A percentile compares a stretch with the other conserved stretches of the same genome.
Conservation (phyloP, 2,113 vertebrate species). For the Siniperca knerii region DNA sequence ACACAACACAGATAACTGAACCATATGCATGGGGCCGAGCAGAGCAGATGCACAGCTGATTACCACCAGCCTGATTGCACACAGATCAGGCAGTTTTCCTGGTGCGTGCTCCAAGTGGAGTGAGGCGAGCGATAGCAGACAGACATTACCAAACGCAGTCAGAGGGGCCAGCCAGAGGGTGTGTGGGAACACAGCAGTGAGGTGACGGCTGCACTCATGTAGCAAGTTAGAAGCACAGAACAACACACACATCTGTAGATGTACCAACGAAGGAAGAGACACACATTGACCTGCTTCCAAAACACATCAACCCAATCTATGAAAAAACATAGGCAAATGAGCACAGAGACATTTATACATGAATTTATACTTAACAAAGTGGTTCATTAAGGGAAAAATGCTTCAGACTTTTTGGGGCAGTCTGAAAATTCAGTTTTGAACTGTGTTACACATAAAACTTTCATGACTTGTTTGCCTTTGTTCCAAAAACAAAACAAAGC, state of each 20-base stretch:
- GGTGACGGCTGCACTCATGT: conserved; percentile 55
- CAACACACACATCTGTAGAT: neutral
- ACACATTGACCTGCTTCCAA: neutral
- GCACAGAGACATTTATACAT: neutral
- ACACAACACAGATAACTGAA: conserved; percentile 67
- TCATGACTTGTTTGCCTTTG: neutral
- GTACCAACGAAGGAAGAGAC: neutral
- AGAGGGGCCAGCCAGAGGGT: conserved; percentile 69
- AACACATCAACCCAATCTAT: neutral
- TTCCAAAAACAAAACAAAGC: conserved; percentile 33
- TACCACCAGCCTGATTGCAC: conserved; percentile 68
- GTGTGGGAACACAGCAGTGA: conserved; percentile 56
- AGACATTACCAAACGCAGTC: conserved; percentile 69
- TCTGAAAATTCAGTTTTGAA: conserved; percentile 1
- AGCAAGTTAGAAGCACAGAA: conserved; percentile 25
- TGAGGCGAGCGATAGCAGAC: conserved; percentile 65
- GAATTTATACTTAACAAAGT: neutral
- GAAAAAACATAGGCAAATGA: neutral
- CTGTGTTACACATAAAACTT: conserved; percentile 23
- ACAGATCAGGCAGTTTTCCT: conserved; percentile 56
- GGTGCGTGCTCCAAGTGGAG: conserved; percentile 62
- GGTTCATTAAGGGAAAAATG: neutral
- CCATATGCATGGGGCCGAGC: conserved; percentile 37
- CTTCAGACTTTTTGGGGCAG: conserved; percentile 4
- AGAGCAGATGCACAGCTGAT: conserved; percentile 73